Percentiles rank a stretch among this genome's conserved stretches.
phyloP scores from a whole-genome alignment of 1,140 invertebrate genomes.

The Drosophila guanche region DNA sequence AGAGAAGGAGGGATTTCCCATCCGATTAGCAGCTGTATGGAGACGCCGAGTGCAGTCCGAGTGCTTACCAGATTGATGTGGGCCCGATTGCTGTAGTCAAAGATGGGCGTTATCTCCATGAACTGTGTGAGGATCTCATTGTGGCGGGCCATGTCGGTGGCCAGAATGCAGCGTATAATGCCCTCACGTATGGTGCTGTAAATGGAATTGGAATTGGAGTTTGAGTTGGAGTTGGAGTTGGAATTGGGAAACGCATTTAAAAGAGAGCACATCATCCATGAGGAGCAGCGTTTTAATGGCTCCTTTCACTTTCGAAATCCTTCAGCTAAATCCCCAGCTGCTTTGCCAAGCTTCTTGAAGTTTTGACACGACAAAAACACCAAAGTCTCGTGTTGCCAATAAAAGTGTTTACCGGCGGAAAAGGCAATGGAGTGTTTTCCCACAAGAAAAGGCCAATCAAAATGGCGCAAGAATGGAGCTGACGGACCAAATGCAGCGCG shows the following conservation, averaged over 20 bases:
- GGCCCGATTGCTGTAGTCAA: slow-evolving; percentile 90
- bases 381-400: slow-evolving; percentile 6
- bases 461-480: neutral
- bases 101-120: slow-evolving; percentile 87
- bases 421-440: slow-evolving; percentile 38
- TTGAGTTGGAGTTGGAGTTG: no score
- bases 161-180: slow-evolving; percentile 93
- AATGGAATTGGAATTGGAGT: neutral
- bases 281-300: no score
- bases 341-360: no score
- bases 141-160: slow-evolving; percentile 94
- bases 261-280: neutral
- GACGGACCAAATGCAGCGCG: slow-evolving; percentile 55
- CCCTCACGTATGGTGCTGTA: slow-evolving; percentile 88
- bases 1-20: neutral
- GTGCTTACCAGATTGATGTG: slow-evolving; percentile 91
- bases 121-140: slow-evolving; percentile 93
- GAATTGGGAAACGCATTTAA: no score
- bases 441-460: slow-evolving; percentile 6
- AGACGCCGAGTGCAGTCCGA: neutral
- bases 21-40: no score
- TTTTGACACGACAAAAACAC: no score
- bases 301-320: no score
- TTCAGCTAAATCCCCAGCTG: no score
- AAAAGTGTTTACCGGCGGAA: slow-evolving; percentile 17